phyloP scores from a whole-genome alignment of 2,113 vertebrate species.

The Empidonax traillii region DNA sequence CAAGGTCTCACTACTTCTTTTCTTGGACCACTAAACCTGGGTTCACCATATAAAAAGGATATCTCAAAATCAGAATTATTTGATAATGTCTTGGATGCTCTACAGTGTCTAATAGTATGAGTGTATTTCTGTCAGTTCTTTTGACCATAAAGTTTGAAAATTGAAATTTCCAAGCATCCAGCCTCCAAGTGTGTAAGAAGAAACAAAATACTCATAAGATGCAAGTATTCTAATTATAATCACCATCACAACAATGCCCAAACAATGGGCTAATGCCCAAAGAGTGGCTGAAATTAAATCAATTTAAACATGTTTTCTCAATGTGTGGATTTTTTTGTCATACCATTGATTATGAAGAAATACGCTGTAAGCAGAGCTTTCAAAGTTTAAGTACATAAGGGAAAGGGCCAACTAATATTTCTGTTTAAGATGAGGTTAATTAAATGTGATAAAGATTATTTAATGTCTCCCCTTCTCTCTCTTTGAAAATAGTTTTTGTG shows the following conservation, averaged over 20 bases:
- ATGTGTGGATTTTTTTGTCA: background rate
- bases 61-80: background rate
- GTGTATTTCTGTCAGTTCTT: background rate
- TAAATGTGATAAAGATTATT: slow-evolving; percentile 22
- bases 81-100: background rate
- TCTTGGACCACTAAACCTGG: background rate
- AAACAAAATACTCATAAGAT: background rate
- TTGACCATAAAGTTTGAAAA: background rate
- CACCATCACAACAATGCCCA: background rate
- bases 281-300: background rate
- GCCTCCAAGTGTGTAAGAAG: background rate
- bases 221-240: background rate
- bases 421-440: slow-evolving; percentile 37
- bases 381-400: background rate
- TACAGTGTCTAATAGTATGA: background rate
- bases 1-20: background rate
- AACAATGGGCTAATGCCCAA: background rate
- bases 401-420: slow-evolving; percentile 3
- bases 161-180: background rate
- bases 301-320: background rate
- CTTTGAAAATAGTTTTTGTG: background rate
- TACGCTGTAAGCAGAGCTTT: background rate
- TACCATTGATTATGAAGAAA: background rate
- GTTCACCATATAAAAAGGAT: background rate
- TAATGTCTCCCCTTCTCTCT: background rate